A percentile compares a stretch with the other conserved stretches of the same genome.
These are phyloP conservation scores for Hyles lineata DNA, from an alignment of 2,888 invertebrate genomes.

Conservation along the genomic window DNA sequence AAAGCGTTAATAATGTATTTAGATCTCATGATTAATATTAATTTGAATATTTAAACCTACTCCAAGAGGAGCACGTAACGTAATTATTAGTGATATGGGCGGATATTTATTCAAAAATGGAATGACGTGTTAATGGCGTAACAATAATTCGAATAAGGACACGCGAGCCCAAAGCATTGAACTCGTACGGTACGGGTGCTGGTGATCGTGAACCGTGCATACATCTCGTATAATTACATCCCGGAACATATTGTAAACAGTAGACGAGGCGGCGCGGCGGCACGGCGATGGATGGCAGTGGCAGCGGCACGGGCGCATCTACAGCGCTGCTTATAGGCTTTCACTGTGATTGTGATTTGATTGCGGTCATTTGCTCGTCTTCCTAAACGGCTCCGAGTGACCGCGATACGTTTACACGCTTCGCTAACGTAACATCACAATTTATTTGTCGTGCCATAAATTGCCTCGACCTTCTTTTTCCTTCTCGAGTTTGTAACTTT, in stretches of 20 bases:
- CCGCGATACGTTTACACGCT: constrained; percentile 63
- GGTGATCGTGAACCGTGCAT: constrained; percentile 63
- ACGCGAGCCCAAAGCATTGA: not conserved
- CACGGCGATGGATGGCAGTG: not conserved
- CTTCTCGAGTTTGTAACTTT: constrained; percentile 29
- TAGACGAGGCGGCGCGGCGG: constrained; percentile 50
- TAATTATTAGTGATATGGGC: not conserved
- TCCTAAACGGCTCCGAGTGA: constrained; percentile 60
- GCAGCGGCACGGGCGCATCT: not conserved
- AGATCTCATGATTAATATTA: not conserved
- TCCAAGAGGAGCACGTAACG: not conserved
- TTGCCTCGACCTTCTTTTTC: constrained; percentile 52
- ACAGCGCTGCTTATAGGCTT: constrained; percentile 56
- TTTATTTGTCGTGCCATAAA: constrained; percentile 63
- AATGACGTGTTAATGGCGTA: too few relatives aligned
- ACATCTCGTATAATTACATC: constrained; percentile 70
- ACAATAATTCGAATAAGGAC: not conserved
- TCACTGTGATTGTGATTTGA: constrained; percentile 79
- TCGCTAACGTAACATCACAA: constrained; percentile 59
- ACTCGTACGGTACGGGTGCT: constrained; percentile 32
- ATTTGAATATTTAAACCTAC: not conserved
- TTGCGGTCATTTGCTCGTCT: constrained; percentile 75
- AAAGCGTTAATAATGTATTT: not conserved
- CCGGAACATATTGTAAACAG: constrained; percentile 74
- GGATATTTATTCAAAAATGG: not conserved